Conservation (phyloP, 2,113 vertebrate species). For the Hystrix cristata region DNA sequence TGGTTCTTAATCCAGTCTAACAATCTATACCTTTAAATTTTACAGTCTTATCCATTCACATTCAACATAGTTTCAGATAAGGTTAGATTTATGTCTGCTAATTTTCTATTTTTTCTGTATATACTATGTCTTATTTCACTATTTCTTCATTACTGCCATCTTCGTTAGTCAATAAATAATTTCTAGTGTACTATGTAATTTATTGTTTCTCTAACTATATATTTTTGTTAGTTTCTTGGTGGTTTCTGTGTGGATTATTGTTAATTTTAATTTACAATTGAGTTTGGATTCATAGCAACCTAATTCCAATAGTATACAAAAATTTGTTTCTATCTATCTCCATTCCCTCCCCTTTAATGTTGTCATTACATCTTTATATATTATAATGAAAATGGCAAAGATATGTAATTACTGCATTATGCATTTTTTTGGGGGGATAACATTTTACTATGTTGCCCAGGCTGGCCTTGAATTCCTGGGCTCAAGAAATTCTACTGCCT, state of each 20-base stretch:
- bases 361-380: background rate
- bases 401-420: background rate
- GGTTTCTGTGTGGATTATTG: background rate
- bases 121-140: background rate
- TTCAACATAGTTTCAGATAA: background rate
- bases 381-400: background rate
- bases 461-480: background rate
- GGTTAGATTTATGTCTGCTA: background rate
- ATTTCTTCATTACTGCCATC: background rate
- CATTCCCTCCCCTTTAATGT: background rate
- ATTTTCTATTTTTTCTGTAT: background rate
- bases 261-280: slow-evolving; percentile 7
- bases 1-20: background rate
- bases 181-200: background rate
- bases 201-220: background rate
- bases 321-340: background rate
- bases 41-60: background rate
- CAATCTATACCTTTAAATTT: slow-evolving; percentile 10
- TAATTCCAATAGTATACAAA: background rate
- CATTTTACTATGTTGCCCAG: background rate
- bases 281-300: background rate
- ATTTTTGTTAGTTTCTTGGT: slow-evolving; percentile 22
- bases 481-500: background rate
- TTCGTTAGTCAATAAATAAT: background rate
- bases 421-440: background rate